These are phyloP conservation scores for Halichoeres trimaculatus DNA, from an alignment of 2,113 vertebrate species.

Conservation along the genomic window DNA sequence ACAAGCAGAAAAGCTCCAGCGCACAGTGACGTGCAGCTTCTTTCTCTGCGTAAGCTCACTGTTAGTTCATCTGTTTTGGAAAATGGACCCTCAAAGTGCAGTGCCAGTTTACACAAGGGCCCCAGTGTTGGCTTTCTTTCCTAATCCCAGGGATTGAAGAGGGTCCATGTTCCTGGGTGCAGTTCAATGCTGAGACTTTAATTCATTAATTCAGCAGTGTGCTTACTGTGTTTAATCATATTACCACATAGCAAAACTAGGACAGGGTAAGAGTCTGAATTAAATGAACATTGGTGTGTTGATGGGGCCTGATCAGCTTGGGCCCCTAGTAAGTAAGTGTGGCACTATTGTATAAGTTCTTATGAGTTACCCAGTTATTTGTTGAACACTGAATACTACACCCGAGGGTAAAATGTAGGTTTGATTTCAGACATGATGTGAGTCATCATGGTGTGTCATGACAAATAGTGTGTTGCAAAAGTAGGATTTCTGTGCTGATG, in stretches of 20 bases:
- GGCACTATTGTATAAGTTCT: neutral
- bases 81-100: neutral
- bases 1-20: neutral
- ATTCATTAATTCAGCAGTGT: neutral
- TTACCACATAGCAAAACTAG: neutral
- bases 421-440: neutral
- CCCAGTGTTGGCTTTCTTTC: neutral
- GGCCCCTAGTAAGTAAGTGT: neutral
- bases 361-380: neutral
- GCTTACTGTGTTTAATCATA: neutral
- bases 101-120: neutral
- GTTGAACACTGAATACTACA: neutral
- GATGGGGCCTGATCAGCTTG: too few relatives aligned
- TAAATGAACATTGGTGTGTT: neutral
- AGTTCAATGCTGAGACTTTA: neutral
- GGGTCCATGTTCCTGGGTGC: neutral
- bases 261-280: neutral
- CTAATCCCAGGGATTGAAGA: neutral
- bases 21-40: too few relatives aligned
- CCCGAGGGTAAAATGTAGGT: neutral
- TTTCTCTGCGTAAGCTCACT: too few relatives aligned
- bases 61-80: neutral
- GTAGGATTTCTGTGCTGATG: neutral
- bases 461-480: neutral
- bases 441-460: neutral